These are phyloP conservation scores for Noctua janthe DNA, from an alignment of 2,888 invertebrate genomes.

Conservation along the genomic window DNA sequence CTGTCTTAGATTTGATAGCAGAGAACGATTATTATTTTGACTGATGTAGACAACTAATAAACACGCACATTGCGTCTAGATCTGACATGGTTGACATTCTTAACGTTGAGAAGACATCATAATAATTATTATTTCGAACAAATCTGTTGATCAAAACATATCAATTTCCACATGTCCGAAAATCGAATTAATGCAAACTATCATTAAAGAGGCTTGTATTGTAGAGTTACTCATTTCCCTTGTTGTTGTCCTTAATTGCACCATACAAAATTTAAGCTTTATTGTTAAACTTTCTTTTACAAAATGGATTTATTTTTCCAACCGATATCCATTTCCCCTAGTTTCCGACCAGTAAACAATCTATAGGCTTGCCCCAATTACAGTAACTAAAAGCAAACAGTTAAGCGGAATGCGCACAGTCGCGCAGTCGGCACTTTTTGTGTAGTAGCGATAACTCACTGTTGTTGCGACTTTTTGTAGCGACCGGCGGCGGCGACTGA, in stretches of 20 bases:
- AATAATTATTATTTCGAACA: neutral
- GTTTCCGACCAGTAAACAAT: constrained; percentile 14
- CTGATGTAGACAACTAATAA: neutral
- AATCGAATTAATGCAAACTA: neutral
- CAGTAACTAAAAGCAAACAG: constrained; percentile 45
- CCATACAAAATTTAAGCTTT: neutral
- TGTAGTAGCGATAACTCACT: constrained; percentile 53
- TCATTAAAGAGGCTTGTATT: neutral
- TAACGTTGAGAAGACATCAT: neutral
- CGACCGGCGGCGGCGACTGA: constrained; percentile 30
- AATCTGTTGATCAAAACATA: neutral
- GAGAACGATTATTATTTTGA: neutral
- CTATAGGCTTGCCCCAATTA: constrained; percentile 38
- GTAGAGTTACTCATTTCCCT: neutral
- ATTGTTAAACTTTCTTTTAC: neutral
- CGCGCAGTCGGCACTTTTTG: constrained; percentile 31
- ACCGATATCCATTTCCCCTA: neutral
- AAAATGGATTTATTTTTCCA: neutral
- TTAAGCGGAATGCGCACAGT: constrained; percentile 6
- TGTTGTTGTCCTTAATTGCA: neutral
- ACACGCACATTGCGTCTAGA: neutral
- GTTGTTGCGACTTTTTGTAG: constrained; percentile 30
- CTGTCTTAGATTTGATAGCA: neutral
- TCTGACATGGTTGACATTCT: neutral
- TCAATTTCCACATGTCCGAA: too few relatives aligned